Evolutionary conservation across 2,888 invertebrate genomes (phyloP).

Genomic region (Drosophila siamana): DNA sequence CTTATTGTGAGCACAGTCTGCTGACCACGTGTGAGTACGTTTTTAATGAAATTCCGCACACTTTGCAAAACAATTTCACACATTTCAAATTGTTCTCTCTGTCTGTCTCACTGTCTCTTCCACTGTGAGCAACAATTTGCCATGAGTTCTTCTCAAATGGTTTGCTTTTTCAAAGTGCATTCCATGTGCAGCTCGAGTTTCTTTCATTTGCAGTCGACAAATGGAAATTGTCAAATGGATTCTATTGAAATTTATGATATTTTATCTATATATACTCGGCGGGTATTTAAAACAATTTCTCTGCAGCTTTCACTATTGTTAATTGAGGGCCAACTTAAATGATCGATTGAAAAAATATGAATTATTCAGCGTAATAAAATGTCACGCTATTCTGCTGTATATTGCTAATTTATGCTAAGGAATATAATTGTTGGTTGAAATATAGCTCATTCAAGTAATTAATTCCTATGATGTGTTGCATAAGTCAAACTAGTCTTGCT

Average conservation of each 20-base stretch:
- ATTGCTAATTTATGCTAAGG: neutral
- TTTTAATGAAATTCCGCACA: constrained; percentile 8
- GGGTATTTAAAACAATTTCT: neutral
- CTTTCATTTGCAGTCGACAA: neutral
- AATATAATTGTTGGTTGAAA: too few species aligned
- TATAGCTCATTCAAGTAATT: too few species aligned
- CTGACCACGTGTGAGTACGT: constrained; percentile 10
- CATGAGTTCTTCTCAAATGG: neutral
- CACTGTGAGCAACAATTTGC: neutral
- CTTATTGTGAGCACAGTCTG: constrained; percentile 18
- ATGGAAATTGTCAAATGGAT: neutral
- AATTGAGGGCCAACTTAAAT: neutral
- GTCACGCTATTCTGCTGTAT: neutral
- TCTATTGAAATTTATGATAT: neutral
- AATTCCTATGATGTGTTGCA: too few species aligned
- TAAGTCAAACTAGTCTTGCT: too few species aligned
- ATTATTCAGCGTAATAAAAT: neutral
- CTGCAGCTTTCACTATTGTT: neutral
- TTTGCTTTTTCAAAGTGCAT: neutral
- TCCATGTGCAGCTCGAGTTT: constrained; percentile 10
- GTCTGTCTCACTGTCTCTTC: neutral
- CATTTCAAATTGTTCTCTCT: constrained; percentile 1
- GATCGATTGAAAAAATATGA: neutral
- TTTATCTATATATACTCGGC: too few species aligned
- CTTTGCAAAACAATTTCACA: neutral